A percentile compares a stretch with the other conserved stretches of the same genome.
These are phyloP conservation scores for Onychostoma macrolepis DNA, from an alignment of 2,113 vertebrate species.

Conservation along the genomic window DNA sequence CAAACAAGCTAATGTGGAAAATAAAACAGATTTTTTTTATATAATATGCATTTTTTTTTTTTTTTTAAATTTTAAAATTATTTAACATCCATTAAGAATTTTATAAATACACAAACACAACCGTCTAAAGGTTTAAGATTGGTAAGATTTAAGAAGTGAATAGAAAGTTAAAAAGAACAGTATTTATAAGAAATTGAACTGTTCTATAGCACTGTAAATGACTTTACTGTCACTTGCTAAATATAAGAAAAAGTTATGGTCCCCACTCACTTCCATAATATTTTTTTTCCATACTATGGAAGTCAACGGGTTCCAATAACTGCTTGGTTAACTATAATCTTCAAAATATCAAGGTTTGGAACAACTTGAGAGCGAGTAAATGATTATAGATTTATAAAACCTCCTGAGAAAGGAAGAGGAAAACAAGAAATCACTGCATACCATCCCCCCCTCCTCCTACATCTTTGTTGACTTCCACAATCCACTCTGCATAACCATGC, in stretches of 20 bases:
- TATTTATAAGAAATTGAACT: not conserved
- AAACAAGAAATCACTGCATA: conserved; percentile 58
- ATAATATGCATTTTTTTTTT: not conserved
- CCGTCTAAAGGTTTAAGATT: not conserved
- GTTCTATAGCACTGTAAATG: not conserved
- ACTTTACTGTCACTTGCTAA: not conserved
- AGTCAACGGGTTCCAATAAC: too few relatives aligned
- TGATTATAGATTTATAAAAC: not conserved
- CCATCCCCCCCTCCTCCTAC: conserved; percentile 68
- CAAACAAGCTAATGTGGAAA: conserved; percentile 70
- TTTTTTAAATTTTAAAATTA: not conserved
- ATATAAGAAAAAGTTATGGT: too few relatives aligned
- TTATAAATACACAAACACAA: not conserved
- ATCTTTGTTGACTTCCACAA: conserved; percentile 66
- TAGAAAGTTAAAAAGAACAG: not conserved
- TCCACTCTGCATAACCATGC: conserved; percentile 89
- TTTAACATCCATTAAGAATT: not conserved
- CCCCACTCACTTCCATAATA: too few relatives aligned
- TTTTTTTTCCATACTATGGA: too few relatives aligned
- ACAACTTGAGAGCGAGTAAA: not conserved
- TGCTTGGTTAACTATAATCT: too few relatives aligned
- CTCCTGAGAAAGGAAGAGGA: not conserved
- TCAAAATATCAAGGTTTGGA: not conserved
- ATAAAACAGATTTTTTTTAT: not conserved
- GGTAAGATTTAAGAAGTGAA: not conserved